Percentiles rank a stretch among this genome's conserved stretches.
These are phyloP conservation scores for Perca schrenkii DNA, from an alignment of 2,113 vertebrate species.

Conservation along the genomic window DNA sequence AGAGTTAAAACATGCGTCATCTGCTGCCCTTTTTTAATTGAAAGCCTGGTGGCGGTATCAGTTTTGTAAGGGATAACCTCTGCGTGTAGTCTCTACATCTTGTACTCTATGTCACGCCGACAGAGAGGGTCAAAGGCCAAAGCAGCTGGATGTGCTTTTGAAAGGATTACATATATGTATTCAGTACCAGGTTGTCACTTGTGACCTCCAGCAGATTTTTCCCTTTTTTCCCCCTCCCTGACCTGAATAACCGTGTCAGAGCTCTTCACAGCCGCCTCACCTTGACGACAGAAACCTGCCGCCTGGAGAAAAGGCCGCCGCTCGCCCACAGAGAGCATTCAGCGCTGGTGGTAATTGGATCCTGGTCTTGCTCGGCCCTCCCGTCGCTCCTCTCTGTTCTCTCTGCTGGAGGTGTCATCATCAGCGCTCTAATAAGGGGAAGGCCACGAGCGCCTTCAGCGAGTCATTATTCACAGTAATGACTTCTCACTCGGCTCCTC, in stretches of 20 bases:
- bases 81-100: not conserved
- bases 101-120: not conserved
- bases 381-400: slow-evolving; percentile 22
- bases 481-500: slow-evolving; percentile 40
- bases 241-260: slow-evolving; percentile 42
- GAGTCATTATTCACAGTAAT: slow-evolving; percentile 68
- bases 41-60: not conserved
- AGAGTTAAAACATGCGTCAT: too few species aligned
- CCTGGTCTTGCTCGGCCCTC: slow-evolving; percentile 29
- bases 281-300: slow-evolving; percentile 34
- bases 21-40: not conserved
- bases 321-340: slow-evolving; percentile 50
- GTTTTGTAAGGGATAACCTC: not conserved
- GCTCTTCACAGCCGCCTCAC: slow-evolving; percentile 24
- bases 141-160: slow-evolving; percentile 23
- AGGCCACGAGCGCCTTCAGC: slow-evolving; percentile 57
- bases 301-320: slow-evolving; percentile 30
- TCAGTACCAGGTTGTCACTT: slow-evolving; percentile 27
- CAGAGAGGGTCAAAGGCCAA: slow-evolving; percentile 27
- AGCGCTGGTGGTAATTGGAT: slow-evolving; percentile 62
- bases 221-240: not conserved
- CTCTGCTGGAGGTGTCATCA: slow-evolving; percentile 66
- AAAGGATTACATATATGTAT: slow-evolving; percentile 48
- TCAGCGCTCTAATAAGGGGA: slow-evolving; percentile 58
- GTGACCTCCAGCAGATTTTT: slow-evolving; percentile 37